These are phyloP conservation scores for Pluvianellus socialis DNA, from an alignment of 2,113 vertebrate genomes.

Conservation along the genomic window DNA sequence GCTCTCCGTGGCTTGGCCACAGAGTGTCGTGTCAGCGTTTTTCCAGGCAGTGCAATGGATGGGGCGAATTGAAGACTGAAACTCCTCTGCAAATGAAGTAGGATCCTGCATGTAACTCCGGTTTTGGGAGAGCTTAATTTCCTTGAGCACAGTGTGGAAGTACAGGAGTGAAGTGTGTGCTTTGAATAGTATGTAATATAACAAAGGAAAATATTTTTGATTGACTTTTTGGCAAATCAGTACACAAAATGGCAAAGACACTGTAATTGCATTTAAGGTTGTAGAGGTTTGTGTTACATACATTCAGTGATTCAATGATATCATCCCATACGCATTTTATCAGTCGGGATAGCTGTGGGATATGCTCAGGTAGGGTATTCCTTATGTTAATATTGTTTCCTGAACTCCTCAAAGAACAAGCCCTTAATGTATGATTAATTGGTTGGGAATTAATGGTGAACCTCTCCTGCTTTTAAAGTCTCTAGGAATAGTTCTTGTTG, in stretches of 20 bases:
- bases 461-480: background rate
- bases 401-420: background rate
- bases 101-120: background rate
- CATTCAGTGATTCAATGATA: background rate
- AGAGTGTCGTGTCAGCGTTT: background rate
- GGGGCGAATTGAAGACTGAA: background rate
- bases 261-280: background rate
- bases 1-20: background rate
- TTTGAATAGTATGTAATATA: background rate
- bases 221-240: background rate
- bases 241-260: background rate
- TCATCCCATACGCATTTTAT: background rate
- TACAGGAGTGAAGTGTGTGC: background rate
- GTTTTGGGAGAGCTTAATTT: background rate
- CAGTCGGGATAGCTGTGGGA: accelerated
- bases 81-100: background rate
- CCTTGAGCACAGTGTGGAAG: background rate
- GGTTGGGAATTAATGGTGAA: background rate
- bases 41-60: background rate
- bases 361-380: background rate
- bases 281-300: background rate
- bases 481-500: background rate
- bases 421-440: background rate
- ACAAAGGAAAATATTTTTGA: background rate
- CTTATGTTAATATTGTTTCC: background rate